These are phyloP conservation scores for Drosophila paucipuncta DNA, from an alignment of 2,888 invertebrate species.

Conservation along the genomic window DNA sequence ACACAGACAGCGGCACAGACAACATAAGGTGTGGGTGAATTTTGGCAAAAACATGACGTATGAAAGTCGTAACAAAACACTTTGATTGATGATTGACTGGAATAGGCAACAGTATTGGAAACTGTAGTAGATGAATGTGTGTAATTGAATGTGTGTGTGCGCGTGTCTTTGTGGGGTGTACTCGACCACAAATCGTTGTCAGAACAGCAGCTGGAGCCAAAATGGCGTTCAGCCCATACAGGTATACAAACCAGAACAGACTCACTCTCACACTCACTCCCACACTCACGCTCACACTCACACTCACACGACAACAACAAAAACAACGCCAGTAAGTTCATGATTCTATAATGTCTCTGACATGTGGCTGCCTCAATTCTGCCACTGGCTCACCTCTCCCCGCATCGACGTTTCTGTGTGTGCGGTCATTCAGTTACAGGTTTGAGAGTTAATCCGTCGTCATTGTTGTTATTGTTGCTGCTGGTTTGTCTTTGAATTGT, in stretches of 20 bases:
- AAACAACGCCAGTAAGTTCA: conserved; percentile 59
- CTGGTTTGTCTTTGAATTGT: conserved; percentile 67
- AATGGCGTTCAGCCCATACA: conserved; percentile 51
- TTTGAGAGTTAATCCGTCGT: conserved; percentile 61
- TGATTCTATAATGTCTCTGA: conserved; percentile 76
- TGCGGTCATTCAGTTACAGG: conserved; percentile 68
- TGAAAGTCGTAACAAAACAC: conserved; percentile 77
- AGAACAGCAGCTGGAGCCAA: conserved; percentile 51
- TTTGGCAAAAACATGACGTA: conserved; percentile 65
- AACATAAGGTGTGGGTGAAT: conserved; percentile 32
- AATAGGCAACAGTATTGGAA: conserved; percentile 45
- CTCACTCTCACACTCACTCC: background rate
- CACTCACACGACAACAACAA: conserved; percentile 24
- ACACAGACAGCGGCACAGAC: conserved; percentile 26
- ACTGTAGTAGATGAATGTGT: conserved; percentile 8
- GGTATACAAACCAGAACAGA: conserved; percentile 22
- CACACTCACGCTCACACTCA: background rate
- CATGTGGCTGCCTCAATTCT: conserved; percentile 52
- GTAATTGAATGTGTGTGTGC: conserved; percentile 1
- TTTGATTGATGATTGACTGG: conserved; percentile 77
- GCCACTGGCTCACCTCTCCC: background rate
- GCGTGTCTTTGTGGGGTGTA: conserved; percentile 6
- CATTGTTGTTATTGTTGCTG: conserved; percentile 28
- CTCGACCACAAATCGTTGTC: conserved; percentile 61
- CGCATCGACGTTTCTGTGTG: conserved; percentile 42